These are phyloP conservation scores for Pagrus major DNA, from an alignment of 2,113 vertebrate genomes.

Conservation along the genomic window DNA sequence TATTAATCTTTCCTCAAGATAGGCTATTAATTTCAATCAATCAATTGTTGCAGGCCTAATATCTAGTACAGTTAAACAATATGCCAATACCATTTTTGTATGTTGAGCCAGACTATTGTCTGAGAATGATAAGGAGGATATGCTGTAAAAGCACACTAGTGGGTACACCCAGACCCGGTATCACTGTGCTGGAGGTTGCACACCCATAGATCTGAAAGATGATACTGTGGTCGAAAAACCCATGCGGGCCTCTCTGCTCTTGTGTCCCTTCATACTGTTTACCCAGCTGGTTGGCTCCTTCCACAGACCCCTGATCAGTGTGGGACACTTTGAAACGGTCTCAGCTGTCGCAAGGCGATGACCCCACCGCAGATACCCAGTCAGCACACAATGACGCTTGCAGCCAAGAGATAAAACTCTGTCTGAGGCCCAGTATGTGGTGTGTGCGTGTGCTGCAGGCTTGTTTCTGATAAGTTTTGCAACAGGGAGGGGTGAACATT, in stretches of 20 bases:
- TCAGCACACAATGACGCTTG: constrained; percentile 67
- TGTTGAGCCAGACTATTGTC: not conserved
- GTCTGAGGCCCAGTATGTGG: constrained; percentile 13
- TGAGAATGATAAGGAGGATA: constrained; percentile 38
- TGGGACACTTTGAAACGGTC: constrained; percentile 71
- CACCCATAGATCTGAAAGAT: constrained; percentile 75
- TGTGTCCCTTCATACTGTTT: constrained; percentile 72
- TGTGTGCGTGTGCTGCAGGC: constrained; percentile 22
- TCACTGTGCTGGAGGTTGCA: constrained; percentile 49
- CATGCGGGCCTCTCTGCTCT: constrained; percentile 62
- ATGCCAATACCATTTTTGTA: not conserved
- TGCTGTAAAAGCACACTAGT: constrained; percentile 12
- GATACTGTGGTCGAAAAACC: constrained; percentile 65
- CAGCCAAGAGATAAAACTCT: constrained; percentile 74
- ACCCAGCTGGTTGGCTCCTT: constrained; percentile 75
- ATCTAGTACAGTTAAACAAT: not conserved
- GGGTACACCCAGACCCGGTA: constrained; percentile 54
- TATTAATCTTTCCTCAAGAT: too few relatives aligned
- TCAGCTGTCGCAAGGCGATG: constrained; percentile 68
- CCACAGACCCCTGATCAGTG: constrained; percentile 69
- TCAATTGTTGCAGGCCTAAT: too few relatives aligned
- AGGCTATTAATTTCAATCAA: too few relatives aligned
- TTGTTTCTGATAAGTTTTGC: constrained; percentile 69
- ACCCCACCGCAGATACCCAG: constrained; percentile 69
- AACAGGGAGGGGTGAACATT: constrained; percentile 34